Conservation (phyloP, 2,888 invertebrate genomes). For the Amiota communis region DNA sequence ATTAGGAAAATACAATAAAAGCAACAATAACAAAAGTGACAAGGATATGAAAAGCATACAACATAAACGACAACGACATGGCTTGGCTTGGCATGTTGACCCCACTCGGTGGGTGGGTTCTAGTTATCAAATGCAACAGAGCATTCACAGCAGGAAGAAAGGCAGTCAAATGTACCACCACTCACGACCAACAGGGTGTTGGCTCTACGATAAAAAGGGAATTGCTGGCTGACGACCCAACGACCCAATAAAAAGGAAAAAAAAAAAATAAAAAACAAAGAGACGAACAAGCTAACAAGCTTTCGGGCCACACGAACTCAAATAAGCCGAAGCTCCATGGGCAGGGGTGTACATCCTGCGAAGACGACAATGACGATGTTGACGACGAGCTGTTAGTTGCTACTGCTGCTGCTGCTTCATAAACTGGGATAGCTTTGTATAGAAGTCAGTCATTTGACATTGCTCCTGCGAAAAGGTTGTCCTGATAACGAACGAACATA, state of each 20-base stretch:
- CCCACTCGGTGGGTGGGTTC: background rate
- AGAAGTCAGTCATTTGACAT: slow-evolving; percentile 68
- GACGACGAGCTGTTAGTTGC: background rate
- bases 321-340: slow-evolving; percentile 14
- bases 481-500: slow-evolving; percentile 26
- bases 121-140: slow-evolving; percentile 2
- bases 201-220: background rate
- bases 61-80: background rate
- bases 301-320: slow-evolving; percentile 3
- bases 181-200: background rate
- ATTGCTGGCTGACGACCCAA: slow-evolving; percentile 15
- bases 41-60: slow-evolving; percentile 6
- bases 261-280: no score
- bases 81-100: background rate
- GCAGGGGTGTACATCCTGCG: slow-evolving; percentile 18
- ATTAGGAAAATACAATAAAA: background rate
- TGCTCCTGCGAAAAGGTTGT: slow-evolving; percentile 71
- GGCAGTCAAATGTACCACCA: background rate
- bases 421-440: slow-evolving; percentile 42
- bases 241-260: slow-evolving; percentile 16
- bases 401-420: slow-evolving; percentile 34
- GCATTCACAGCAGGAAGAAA: background rate
- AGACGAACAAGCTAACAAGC: slow-evolving; percentile 2
- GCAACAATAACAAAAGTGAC: background rate
- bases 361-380: background rate